A percentile compares a stretch with the other conserved stretches of the same genome.
Conservation (phyloP, 64 coral and sea anemone genomes). For the Montipora cactus region DNA sequence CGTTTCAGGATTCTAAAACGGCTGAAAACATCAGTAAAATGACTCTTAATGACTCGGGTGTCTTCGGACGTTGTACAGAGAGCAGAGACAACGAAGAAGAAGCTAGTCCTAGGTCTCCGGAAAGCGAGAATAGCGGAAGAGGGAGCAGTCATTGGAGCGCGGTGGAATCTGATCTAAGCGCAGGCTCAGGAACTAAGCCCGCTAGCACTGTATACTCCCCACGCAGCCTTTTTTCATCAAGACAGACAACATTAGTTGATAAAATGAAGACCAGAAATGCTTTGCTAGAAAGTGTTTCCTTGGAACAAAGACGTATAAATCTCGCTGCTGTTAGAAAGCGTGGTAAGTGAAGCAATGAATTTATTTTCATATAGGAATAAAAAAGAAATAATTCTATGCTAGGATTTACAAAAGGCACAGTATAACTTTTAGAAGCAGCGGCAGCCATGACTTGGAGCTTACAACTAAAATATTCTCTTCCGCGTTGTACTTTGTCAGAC, state of each 20-base stretch:
- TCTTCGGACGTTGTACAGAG: conserved; percentile 18
- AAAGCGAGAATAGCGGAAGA: conserved; percentile 63
- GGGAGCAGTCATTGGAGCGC: conserved; percentile 23
- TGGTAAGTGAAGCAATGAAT: neutral
- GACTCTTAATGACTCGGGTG: conserved; percentile 11
- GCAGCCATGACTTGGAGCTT: too few relatives aligned
- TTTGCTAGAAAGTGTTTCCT: neutral
- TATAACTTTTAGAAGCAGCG: too few relatives aligned
- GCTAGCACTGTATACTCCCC: conserved; percentile 19
- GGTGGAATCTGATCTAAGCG: conserved; percentile 23
- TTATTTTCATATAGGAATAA: too few relatives aligned
- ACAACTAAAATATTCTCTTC: too few relatives aligned
- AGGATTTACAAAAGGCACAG: too few relatives aligned
- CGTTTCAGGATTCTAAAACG: neutral
- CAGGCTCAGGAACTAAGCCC: conserved; percentile 38
- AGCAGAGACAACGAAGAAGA: conserved; percentile 32
- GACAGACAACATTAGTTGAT: neutral
- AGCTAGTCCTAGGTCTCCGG: conserved; percentile 20
- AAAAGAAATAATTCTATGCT: too few relatives aligned
- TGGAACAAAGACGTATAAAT: neutral
- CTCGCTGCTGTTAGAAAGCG: neutral
- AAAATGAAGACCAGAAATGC: neutral
- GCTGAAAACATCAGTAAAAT: conserved; percentile 1
- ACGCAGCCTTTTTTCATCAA: neutral
- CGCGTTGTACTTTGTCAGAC: too few relatives aligned